A percentile compares a stretch with the other conserved stretches of the same genome.
These are phyloP conservation scores for Sebastes itinus DNA, from an alignment of 2,797 vertebrate genomes.

Conservation along the genomic window DNA sequence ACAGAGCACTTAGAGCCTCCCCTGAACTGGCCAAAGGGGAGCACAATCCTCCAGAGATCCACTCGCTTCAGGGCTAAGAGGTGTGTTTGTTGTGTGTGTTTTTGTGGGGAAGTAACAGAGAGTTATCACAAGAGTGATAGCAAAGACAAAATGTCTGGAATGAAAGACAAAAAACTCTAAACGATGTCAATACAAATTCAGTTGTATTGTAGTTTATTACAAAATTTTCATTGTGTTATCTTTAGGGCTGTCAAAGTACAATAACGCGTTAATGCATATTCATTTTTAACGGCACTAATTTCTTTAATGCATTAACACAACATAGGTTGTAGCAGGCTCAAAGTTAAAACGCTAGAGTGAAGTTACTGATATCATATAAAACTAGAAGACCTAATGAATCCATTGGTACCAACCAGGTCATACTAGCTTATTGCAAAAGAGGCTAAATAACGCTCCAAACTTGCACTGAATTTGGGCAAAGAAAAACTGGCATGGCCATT, in stretches of 20 bases:
- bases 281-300: too few species aligned
- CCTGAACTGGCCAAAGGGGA: conserved; percentile 72
- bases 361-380: too few species aligned
- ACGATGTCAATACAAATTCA: not conserved
- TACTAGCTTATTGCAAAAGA: too few species aligned
- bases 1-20: conserved; percentile 83
- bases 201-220: not conserved
- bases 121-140: conserved; percentile 27
- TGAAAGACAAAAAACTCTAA: conserved; percentile 11
- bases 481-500: too few species aligned
- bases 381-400: too few species aligned
- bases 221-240: not conserved
- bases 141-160: conserved; percentile 19
- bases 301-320: too few species aligned
- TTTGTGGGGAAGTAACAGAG: conserved; percentile 15
- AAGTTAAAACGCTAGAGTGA: too few species aligned
- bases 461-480: too few species aligned
- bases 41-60: conserved; percentile 69
- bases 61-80: conserved; percentile 69
- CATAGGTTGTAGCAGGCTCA: too few species aligned
- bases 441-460: too few species aligned
- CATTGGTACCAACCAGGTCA: accelerated
- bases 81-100: conserved; percentile 59
- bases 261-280: too few species aligned
- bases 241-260: too few species aligned